Base-by-base conservation (phyloP, 2,113 vertebrate species). In the Okapia johnstoni region DNA sequence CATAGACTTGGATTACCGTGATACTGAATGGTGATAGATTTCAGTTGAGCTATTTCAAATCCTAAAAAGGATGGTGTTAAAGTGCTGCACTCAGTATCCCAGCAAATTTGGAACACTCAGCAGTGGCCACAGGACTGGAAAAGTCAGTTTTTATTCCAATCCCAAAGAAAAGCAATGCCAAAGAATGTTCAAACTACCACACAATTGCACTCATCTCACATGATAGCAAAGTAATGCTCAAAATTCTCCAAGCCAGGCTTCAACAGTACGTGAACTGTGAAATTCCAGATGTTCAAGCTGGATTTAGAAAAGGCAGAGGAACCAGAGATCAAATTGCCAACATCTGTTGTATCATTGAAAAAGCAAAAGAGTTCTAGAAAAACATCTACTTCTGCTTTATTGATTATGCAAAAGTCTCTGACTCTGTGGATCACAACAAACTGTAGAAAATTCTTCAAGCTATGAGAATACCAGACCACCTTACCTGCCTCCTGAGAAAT, bases 341-440 rank as follows among this genome's bases (percentile, higher is more conserved):
- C 5, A 36, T 70, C 63, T 0, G 0, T 5, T 70, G n/a, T 17
- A 36, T 70, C 19, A 70, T 36, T 10, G 63, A 36, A 36, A 70
- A 70, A 70, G 17, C 33, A 66, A 46, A 46, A 70, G 19, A 36
- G 63, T 70, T 70, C n/a, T 8, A 66, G 63, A 21, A 66, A 66
- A 66, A 36, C n/a, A 70, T 36, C 66, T 66, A 19, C 61, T n/a
- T 19, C 33, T 70, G 66, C n/a, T 70, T 70, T 70, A 36, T 70
- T 70, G 66, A 70, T 36, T 36, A 70, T 21, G 2, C n/a, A 36
- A 36, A 36, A 70, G 19, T 17, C 66, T 36, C 36, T 36, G 66
- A 70, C 66, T 70, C 63, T 70, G n/a, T 36, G 36, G 57, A 58
- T 58, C 57, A 58, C 57, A 70, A 70, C n/a, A 70, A 70, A 70